Evolutionary conservation across 64 coral and sea anemone species (phyloP), one percentile per base, ranked within the genome.

Genomic region (Platygyra sinensis): DNA sequence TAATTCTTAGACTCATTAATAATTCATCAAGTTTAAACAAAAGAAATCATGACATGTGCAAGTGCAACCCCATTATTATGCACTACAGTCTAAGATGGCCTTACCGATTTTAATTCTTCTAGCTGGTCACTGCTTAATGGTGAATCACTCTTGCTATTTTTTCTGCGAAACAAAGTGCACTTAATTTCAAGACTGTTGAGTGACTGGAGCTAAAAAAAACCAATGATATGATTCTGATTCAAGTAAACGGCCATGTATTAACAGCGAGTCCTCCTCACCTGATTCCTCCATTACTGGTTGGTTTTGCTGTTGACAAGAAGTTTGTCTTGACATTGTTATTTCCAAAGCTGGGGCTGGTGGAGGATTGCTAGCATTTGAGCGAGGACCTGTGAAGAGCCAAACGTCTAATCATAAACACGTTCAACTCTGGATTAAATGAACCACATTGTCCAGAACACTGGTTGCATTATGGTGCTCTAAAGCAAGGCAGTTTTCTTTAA

Each of bases 31-130:
- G 42, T 46, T 5, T 46, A 46, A 8, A 46, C 42, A 46, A 46
- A 46, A 46, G 42, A 46, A 46, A 46, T 46, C 42, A 46, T 46
- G 42, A n/a, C n/a, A n/a, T n/a, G n/a, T n/a, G n/a, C n/a, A n/a
- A n/a, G n/a, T n/a, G n/a, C n/a, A n/a, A n/a, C n/a, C n/a, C n/a
- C n/a, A n/a, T n/a, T n/a, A n/a, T 36, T 36, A 46, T 46, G 42
- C 10, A 57, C 54, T 15, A 20, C 17, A 57, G 15, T 13, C 22
- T 5, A 80, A 61, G 20, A 30, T 15, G n/a, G 18, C 12, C 80
- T 80, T 86, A 94, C 93, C 38, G 79, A 22, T 89, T 94, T 94
- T 29, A 94, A 73, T 72, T 94, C 93, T 33, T 94, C 87, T 36
- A 94, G 72, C 79, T 94, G 93, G 13, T 84, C 80, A 71, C 67